Evolutionary conservation across 2,888 invertebrate species (phyloP).

Genomic region (Euclidia mi): DNA sequence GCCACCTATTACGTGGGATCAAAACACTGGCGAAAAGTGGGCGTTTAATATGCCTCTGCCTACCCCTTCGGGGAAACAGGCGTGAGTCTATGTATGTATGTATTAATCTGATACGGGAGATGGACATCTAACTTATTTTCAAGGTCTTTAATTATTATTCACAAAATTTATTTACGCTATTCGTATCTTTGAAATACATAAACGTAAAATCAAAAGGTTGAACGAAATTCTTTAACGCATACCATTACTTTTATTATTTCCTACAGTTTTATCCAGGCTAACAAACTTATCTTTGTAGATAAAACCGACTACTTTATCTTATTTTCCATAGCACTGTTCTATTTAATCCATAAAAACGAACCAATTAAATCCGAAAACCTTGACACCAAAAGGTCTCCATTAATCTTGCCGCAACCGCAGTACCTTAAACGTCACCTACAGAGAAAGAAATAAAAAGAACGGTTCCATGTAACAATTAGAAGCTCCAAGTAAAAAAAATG

Average conservation of each 20-base stretch:
- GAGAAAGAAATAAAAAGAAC: conserved; percentile 63
- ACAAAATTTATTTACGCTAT: too few species aligned
- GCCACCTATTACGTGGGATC: too few species aligned
- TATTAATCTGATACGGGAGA: too few species aligned
- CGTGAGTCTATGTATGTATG: too few species aligned
- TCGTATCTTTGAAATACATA: too few species aligned
- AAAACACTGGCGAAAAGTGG: too few species aligned
- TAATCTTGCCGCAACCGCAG: conserved; percentile 60
- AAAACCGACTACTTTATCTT: conserved; percentile 7
- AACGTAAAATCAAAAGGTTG: too few species aligned
- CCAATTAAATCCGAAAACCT: conserved; percentile 57
- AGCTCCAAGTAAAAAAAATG: conserved; percentile 64
- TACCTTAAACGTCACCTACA: conserved; percentile 69
- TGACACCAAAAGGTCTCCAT: conserved; percentile 55
- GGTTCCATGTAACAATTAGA: conserved; percentile 75
- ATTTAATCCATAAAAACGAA: conserved; percentile 31
- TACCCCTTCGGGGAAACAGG: too few species aligned
- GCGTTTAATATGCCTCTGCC: too few species aligned
- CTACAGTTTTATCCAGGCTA: conserved; percentile 14
- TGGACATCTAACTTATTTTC: too few species aligned
- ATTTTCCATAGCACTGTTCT: conserved; percentile 16
- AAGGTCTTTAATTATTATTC: too few species aligned
- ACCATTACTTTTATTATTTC: conserved; percentile 3
- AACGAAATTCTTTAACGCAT: too few species aligned
- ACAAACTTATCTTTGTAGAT: conserved; percentile 10